phyloP scores from a whole-genome alignment of 2,113 vertebrate species.

The Cepphus grylle region DNA sequence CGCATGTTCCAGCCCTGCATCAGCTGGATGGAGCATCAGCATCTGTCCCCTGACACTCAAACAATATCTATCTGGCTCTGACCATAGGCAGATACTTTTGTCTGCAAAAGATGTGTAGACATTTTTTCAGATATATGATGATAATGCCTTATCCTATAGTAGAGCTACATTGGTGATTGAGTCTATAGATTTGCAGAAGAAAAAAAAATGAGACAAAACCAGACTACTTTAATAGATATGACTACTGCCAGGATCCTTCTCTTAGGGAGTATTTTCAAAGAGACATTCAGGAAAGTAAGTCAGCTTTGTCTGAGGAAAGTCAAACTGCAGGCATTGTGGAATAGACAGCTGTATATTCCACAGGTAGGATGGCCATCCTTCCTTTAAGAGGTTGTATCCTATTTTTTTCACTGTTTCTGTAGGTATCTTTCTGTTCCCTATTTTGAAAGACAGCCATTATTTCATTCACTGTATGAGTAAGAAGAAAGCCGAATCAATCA shows the following conservation, averaged over 20 bases:
- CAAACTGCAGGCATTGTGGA: not conserved
- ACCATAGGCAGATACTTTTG: not conserved
- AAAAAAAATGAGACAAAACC: not conserved
- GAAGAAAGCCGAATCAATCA: not conserved
- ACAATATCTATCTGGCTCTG: not conserved
- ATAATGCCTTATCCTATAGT: not conserved
- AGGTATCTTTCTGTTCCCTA: not conserved
- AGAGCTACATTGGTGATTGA: not conserved
- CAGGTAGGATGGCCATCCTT: not conserved
- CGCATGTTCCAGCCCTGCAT: not conserved
- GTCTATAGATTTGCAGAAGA: not conserved
- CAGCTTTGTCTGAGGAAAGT: not conserved
- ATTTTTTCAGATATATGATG: not conserved
- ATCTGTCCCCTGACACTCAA: accelerated
- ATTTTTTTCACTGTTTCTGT: not conserved
- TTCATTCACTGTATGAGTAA: not conserved
- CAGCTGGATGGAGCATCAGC: not conserved
- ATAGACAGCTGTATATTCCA: not conserved
- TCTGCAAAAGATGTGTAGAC: not conserved
- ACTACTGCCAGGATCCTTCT: not conserved
- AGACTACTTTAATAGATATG: not conserved
- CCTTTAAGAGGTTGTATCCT: not conserved
- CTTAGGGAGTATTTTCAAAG: not conserved
- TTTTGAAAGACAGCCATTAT: not conserved
- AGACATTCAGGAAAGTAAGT: not conserved